Evolutionary conservation across 2,797 vertebrate genomes (phyloP), one percentile per base, ranked within the genome.

Genomic region (Carduelis carduelis): DNA sequence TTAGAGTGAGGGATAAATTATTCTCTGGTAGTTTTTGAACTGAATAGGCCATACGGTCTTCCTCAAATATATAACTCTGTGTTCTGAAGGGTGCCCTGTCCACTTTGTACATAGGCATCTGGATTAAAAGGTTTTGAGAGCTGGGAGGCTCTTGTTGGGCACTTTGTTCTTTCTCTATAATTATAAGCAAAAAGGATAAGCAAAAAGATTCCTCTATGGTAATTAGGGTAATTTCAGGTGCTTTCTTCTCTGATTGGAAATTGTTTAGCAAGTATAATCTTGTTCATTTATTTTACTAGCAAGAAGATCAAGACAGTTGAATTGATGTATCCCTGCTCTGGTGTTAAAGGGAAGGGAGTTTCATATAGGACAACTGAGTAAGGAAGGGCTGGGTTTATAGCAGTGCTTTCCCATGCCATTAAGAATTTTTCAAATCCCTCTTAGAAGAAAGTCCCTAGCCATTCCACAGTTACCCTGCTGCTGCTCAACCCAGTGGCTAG

Each of bases 391-490:
- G 69, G 13, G 9, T 93, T 96, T 92, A 44, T 37, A 72, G 87
- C 44, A 8, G 15, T 81, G 61, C 56, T 93, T 93, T 93, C 78
- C 39, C 34, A 20, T 72, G 55, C 47, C 60, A 50, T 64, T 78
- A 64, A 50, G 83, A 93, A 89, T 95, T 82, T 96, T 96, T 84
- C 49, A 84, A 44, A 59, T 68, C n/a, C 18, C 17, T 81, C 55
- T 60, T 83, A 83, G 66, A 77, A 78, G 47, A 68, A 94, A 49
- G 24, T 57, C 61, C 35, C 27, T 39, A 23, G 22, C 53, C 41
- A 19, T 83, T 63, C n/a, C 8, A 21, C 37, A 34, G 46, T 84
- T 79, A 41, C 39, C 43, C 49, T 77, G 22, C 63, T 79, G 47
- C 64, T 87, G 32, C 65, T 74, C 78, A 87, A n/a, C 41, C 32